phyloP scores from a whole-genome alignment of 2,797 vertebrate species.

The Lateolabrax maculatus region DNA sequence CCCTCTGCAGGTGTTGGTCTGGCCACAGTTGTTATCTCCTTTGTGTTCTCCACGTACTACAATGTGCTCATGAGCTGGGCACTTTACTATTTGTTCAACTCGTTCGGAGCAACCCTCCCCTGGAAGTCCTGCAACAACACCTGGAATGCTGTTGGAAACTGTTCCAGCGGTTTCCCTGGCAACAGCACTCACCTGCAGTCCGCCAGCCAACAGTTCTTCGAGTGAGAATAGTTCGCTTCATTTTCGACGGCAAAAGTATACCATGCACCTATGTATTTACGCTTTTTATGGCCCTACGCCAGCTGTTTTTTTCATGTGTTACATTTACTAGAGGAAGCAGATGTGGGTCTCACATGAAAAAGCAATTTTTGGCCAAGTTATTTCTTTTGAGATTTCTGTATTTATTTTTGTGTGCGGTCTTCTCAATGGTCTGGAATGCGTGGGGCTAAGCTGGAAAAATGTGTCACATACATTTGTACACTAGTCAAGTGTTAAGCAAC shows the following conservation, averaged over 20 bases:
- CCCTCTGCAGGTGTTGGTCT: slow-evolving; percentile 83
- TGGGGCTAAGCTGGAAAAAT: no score
- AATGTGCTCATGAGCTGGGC: slow-evolving; percentile 86
- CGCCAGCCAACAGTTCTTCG: slow-evolving; percentile 86
- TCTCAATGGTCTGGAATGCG: no score
- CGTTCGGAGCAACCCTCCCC: slow-evolving; percentile 77
- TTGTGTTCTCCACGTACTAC: slow-evolving; percentile 84
- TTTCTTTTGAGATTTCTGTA: not conserved
- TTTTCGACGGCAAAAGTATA: not conserved
- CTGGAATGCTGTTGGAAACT: slow-evolving; percentile 81
- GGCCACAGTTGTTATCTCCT: slow-evolving; percentile 85
- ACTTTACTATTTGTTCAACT: slow-evolving; percentile 84
- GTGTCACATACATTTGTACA: not conserved
- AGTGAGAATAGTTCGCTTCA: slow-evolving; percentile 72
- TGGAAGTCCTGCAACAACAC: slow-evolving; percentile 87
- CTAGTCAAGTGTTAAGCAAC: not conserved
- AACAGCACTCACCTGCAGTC: slow-evolving; percentile 82
- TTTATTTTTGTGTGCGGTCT: no score
- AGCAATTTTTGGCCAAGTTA: not conserved
- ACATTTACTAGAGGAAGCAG: not conserved
- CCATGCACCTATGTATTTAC: not conserved
- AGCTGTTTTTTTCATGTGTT: not conserved
- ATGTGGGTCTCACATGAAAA: not conserved
- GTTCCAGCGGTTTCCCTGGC: slow-evolving; percentile 80
- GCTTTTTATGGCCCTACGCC: not conserved